Base-by-base conservation (phyloP, 2,888 invertebrate species). In the Sarcophaga carnaria region DNA sequence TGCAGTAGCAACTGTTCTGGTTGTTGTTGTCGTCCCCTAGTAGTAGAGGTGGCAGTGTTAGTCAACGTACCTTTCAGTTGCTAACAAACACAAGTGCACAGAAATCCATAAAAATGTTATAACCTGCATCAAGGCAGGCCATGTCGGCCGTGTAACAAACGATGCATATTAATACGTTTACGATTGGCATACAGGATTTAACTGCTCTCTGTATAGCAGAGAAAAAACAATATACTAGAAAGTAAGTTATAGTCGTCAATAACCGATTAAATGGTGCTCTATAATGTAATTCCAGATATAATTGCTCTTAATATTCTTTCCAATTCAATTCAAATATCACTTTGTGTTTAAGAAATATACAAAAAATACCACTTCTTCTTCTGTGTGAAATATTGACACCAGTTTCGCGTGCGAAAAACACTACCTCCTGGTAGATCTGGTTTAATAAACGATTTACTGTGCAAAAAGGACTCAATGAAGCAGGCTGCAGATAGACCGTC, bases 141-240 rank as follows among this genome's bases (percentile, higher is more conserved):
- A 78, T 74, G 81, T 66, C 59, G 84, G 70, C 74, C 66, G 64
- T 83, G 87, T 59, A 81, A 87, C 87, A 81, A 81, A 81, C 84
- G 84, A 84, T 87, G 87, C 87, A 87, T 87, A 87, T 84, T 87
- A 87, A 87, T 81, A 84, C 81, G 81, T 84, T 87, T 87, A 72
- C 80, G 74, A 79, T 81, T 81, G 75, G 63, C 75, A 84, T 83
- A 62, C 80, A 75, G 67, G 25, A 54, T 54, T 17, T 45, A 49
- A 72, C 25, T 60, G 25, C 11, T 37, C 11, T 37, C 59, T 47
- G 49, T 20, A 27, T 22, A 14, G 12, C 14, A 54, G 0, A 14
- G 14, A 54, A 37, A 37, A 37, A 37, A 37, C 6, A 8, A 4
- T 54, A 54, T 54, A 3, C 14, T 49, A 14, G 14, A 49, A 54